Base-by-base conservation (phyloP, 1,140 invertebrate genomes). In the Drosophila sulfurigaster region DNA sequence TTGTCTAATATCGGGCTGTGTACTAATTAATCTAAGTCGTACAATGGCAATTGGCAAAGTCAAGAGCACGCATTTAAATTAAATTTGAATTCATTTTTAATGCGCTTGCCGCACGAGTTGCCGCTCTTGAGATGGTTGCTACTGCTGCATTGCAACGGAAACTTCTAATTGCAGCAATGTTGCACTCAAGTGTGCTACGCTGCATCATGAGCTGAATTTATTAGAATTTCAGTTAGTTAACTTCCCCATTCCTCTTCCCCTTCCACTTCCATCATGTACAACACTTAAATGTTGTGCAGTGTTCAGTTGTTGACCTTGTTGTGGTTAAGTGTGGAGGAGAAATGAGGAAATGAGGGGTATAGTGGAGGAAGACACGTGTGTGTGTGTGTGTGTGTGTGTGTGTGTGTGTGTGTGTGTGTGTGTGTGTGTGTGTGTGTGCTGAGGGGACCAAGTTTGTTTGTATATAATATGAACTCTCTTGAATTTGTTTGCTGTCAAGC, bases 281-380 rank as follows among this genome's bases (percentile, higher is more conserved):
- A 52, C 68, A 71, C 79, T 82, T 86, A 79, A 79, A 87, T 87
- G 71, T 75, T 87, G 67, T 71, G 72, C 79, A 79, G 68, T 46
- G 76, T 70, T 75, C 78, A 25, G 20, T 25, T 77, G 77, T 82
- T 87, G 80, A 87, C 83, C 83, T 88, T 86, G 70, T 52, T 48
- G 51, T 49, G 45, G 20, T 20, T 25, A 25, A 25, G 35, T 49
- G 64, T 38, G 16, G 13, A 20, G 8, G 11, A 25, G 20, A 25
- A 25, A 25, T 25, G 20, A 25, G 20, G 20, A 25, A 25, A 25
- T 25, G 20, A 25, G 20, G 20, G 20, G 20, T 3, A 25, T 4
- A 25, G 20, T 0, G 20, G 0, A 25, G 20, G 20, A 25, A 25
- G 20, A 25, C 20, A 25, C 0, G 20, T 25, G 20, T 25, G 3